phyloP scores from a whole-genome alignment of 1,140 invertebrate species.

The Drosophila nigrodunni region DNA sequence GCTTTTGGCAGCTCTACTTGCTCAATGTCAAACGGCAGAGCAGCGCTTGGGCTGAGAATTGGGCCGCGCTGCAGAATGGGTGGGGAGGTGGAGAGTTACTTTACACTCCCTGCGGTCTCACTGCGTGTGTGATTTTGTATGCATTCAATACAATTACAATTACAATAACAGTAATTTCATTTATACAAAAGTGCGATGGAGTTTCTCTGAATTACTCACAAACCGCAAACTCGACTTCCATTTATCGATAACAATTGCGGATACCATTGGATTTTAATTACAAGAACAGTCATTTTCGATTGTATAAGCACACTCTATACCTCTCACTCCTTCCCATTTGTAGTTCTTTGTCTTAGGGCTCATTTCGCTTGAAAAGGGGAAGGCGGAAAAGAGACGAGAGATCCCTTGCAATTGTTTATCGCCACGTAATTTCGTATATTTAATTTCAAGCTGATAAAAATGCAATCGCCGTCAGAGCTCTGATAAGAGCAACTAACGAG shows the following conservation, averaged over 20 bases:
- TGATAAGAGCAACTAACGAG: slow-evolving; percentile 2
- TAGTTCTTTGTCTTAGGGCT: slow-evolving; percentile 20
- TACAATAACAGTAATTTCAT: slow-evolving; percentile 40
- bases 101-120: neutral
- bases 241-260: slow-evolving; percentile 28
- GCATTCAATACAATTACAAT: slow-evolving; percentile 36
- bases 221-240: slow-evolving; percentile 12
- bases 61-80: slow-evolving; percentile 39
- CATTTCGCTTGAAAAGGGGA: neutral
- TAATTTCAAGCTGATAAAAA: slow-evolving; percentile 15
- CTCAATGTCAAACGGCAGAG: slow-evolving; percentile 45
- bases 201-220: slow-evolving; percentile 17
- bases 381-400: neutral
- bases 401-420: slow-evolving; percentile 21
- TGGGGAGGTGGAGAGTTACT: neutral
- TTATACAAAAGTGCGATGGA: neutral
- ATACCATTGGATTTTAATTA: slow-evolving; percentile 18
- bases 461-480: slow-evolving; percentile 7
- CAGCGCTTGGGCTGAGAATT: slow-evolving; percentile 56
- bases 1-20: slow-evolving; percentile 31
- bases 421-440: slow-evolving; percentile 23
- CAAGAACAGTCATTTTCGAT: slow-evolving; percentile 8
- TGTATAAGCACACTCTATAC: slow-evolving; percentile 1
- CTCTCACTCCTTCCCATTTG: neutral
- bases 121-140: slow-evolving; percentile 1